phyloP scores from a whole-genome alignment of 2,797 vertebrate species.

The Anguilla obscura region DNA sequence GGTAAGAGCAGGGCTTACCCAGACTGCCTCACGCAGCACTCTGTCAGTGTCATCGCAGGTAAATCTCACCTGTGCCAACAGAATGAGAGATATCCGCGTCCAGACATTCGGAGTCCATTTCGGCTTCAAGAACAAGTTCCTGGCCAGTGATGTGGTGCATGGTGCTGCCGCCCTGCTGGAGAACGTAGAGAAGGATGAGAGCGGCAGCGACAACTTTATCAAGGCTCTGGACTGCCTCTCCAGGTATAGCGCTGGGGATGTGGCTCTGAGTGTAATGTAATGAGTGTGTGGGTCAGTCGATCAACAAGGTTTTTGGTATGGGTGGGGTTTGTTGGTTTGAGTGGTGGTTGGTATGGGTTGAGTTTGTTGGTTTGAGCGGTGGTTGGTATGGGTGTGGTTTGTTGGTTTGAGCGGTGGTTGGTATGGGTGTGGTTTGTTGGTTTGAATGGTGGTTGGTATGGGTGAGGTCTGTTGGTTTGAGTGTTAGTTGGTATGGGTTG shows the following conservation, averaged over 20 bases:
- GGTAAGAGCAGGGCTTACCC: conserved; percentile 66
- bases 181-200: conserved; percentile 81
- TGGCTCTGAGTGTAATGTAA: not conserved
- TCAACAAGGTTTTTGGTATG: not conserved
- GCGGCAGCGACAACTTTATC: conserved; percentile 85
- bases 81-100: conserved; percentile 93
- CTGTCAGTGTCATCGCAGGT: not conserved
- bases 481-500: not conserved
- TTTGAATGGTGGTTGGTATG: not conserved
- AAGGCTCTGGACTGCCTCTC: conserved; percentile 93
- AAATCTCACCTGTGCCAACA: conserved; percentile 52
- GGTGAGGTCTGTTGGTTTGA: too few species aligned
- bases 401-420: too few species aligned
- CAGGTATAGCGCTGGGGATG: conserved; percentile 70
- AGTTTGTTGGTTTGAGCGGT: not conserved
- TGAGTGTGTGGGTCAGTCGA: too few species aligned
- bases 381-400: not conserved
- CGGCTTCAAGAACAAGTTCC: conserved; percentile 95
- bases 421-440: too few species aligned
- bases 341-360: not conserved
- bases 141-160: conserved; percentile 91
- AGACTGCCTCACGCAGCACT: not conserved
- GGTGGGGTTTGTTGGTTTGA: not conserved
- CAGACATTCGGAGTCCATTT: conserved; percentile 96
- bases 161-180: conserved; percentile 86